Percentiles rank a stretch among this genome's conserved stretches.
Evolutionary conservation across 1,140 invertebrate species (phyloP).

Genomic region (Microvelia longipes): DNA sequence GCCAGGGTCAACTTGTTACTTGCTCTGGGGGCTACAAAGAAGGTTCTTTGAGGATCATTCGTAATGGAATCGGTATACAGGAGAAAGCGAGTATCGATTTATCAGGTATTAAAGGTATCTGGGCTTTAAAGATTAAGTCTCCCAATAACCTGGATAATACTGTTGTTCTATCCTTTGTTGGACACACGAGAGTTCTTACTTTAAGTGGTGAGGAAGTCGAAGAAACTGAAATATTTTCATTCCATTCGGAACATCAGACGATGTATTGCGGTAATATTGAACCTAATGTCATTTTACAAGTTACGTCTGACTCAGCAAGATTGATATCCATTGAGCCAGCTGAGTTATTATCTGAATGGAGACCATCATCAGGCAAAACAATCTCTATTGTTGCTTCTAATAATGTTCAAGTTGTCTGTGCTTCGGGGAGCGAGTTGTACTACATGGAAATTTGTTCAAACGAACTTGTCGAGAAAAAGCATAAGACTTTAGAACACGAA

Average conservation of each 20-base stretch:
- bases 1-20: constrained; percentile 94
- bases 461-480: constrained; percentile 44
- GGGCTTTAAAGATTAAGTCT: constrained; percentile 65
- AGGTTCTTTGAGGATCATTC: constrained; percentile 88
- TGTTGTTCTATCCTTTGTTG: constrained; percentile 83
- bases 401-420: constrained; percentile 65
- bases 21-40: constrained; percentile 95
- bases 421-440: constrained; percentile 73
- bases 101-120: constrained; percentile 92
- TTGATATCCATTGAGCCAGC: constrained; percentile 50
- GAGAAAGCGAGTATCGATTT: constrained; percentile 95
- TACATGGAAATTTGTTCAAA: constrained; percentile 67
- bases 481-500: constrained; percentile 69
- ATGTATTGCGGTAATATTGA: constrained; percentile 84
- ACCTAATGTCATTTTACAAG: constrained; percentile 64
- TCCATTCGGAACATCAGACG: constrained; percentile 79
- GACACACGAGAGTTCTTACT: constrained; percentile 49
- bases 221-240: constrained; percentile 82
- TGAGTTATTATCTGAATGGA: constrained; percentile 50
- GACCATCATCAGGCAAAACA: constrained; percentile 49
- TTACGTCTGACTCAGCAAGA: constrained; percentile 56
- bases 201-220: constrained; percentile 46
- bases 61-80: constrained; percentile 94
- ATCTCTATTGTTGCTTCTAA: constrained; percentile 85
- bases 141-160: constrained; percentile 61